Evolutionary conservation across 2,888 invertebrate genomes (phyloP).

Genomic region (Amphipyra berbera): DNA sequence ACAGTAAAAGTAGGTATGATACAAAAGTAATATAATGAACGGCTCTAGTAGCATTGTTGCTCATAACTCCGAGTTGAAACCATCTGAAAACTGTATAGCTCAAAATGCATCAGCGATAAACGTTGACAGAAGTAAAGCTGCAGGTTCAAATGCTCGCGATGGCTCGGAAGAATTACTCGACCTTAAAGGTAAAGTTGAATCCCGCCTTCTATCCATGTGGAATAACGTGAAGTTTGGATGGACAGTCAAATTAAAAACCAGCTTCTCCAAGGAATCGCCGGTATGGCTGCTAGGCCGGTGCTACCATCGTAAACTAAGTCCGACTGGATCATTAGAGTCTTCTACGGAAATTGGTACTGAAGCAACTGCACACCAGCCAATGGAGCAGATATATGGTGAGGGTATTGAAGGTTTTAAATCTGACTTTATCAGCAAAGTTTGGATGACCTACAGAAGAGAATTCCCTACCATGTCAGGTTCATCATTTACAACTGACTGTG

Average conservation of each 20-base stretch:
- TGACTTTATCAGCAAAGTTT: constrained; percentile 95
- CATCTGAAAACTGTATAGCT: constrained; percentile 66
- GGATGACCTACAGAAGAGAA: constrained; percentile 96
- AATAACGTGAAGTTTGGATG: constrained; percentile 97
- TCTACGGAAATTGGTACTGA: constrained; percentile 91
- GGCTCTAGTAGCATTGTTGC: constrained; percentile 72
- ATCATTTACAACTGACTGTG: constrained; percentile 96
- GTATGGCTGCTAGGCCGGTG: constrained; percentile 96
- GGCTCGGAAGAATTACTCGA: constrained; percentile 86
- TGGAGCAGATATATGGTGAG: constrained; percentile 89
- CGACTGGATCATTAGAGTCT: constrained; percentile 89
- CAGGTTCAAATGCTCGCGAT: constrained; percentile 76
- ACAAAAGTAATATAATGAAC: constrained; percentile 73
- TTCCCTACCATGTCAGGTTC: constrained; percentile 95
- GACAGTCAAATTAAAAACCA: constrained; percentile 94
- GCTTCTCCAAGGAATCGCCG: constrained; percentile 95
- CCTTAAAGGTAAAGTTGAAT: constrained; percentile 94
- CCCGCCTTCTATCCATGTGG: constrained; percentile 96
- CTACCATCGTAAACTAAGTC: constrained; percentile 93
- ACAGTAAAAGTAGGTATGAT: constrained; percentile 42
- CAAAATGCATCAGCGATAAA: constrained; percentile 68
- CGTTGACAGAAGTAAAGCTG: constrained; percentile 67
- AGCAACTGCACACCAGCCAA: constrained; percentile 90
- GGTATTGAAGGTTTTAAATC: constrained; percentile 95
- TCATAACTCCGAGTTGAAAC: constrained; percentile 69